Percentiles rank a stretch among this genome's conserved stretches.
phyloP scores from a whole-genome alignment of 1,140 invertebrate species.

The Caenorhabditis remanei region DNA sequence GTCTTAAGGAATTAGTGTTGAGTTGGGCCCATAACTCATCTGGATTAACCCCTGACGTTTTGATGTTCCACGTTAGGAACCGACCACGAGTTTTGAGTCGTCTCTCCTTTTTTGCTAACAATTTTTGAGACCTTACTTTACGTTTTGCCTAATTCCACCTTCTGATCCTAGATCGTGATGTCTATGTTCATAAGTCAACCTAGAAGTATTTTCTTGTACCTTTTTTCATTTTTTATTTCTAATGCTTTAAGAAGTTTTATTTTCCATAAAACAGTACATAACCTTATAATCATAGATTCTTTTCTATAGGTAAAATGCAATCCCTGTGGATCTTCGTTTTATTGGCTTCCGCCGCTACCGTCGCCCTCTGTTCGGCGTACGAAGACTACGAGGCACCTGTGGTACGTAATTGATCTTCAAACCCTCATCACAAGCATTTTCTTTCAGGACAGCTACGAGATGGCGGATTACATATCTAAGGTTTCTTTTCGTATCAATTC shows the following conservation, averaged over 20 bases:
- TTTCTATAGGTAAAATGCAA: slow-evolving; percentile 45
- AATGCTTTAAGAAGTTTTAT: no score
- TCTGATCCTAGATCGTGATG: no score
- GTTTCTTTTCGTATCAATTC: slow-evolving; percentile 32
- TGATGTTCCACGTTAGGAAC: not conserved
- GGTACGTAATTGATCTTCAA: slow-evolving; percentile 9
- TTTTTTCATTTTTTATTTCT: no score
- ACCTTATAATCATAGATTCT: no score
- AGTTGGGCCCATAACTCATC: slow-evolving; percentile 30
- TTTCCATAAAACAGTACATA: no score
- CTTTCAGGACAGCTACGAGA: slow-evolving; percentile 50
- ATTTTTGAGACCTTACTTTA: not conserved
- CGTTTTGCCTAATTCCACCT: not conserved
- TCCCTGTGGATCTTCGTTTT: slow-evolving; percentile 43
- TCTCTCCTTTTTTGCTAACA: no score
- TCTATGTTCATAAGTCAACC: no score
- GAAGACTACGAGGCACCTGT: slow-evolving; percentile 31
- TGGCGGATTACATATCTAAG: slow-evolving; percentile 49
- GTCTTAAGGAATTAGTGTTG: not conserved
- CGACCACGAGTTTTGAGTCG: no score
- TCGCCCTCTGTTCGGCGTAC: slow-evolving; percentile 12
- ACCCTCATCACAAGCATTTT: not conserved
- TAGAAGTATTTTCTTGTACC: no score
- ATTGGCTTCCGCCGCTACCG: slow-evolving; percentile 18
- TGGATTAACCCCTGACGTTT: slow-evolving; percentile 47